Evolutionary conservation across 2,113 vertebrate genomes (phyloP).

Genomic region (Oryzias woworae): DNA sequence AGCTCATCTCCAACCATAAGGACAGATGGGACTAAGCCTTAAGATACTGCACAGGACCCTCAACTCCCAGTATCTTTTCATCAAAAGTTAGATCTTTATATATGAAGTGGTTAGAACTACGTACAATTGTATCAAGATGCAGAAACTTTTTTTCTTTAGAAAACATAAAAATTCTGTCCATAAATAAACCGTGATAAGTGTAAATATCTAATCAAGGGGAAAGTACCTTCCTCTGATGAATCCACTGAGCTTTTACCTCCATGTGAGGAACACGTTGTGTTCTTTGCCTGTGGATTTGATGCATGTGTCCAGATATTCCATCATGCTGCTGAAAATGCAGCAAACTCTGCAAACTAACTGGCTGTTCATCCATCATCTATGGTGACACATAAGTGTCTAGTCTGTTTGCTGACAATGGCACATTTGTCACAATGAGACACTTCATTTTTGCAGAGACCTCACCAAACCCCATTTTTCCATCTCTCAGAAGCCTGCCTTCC

Average conservation of each 20-base stretch:
- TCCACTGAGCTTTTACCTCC: neutral
- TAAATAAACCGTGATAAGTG: too few species aligned
- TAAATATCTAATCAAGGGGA: too few species aligned
- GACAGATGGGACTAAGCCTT: too few species aligned
- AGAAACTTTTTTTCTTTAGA: too few species aligned
- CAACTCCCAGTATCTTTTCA: too few species aligned
- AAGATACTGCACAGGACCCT: too few species aligned
- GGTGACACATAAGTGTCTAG: slow-evolving; percentile 35
- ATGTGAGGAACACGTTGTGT: neutral
- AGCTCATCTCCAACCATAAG: too few species aligned
- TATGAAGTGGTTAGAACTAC: too few species aligned
- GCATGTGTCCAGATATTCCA: slow-evolving; percentile 27
- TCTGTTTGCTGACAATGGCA: slow-evolving; percentile 49
- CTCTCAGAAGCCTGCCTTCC: slow-evolving; percentile 24
- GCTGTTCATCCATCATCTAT: slow-evolving; percentile 46
- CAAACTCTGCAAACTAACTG: slow-evolving; percentile 23
- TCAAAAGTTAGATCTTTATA: too few species aligned
- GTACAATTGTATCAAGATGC: too few species aligned
- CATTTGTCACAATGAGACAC: slow-evolving; percentile 38
- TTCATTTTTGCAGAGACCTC: slow-evolving; percentile 35
- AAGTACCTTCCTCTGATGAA: neutral
- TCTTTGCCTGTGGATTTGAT: slow-evolving; percentile 6
- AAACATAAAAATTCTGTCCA: too few species aligned
- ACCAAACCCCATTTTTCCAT: slow-evolving; percentile 32
- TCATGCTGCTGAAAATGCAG: slow-evolving; percentile 16